Conservation (phyloP, 2,888 invertebrate species). For the Stenurella melanura region DNA sequence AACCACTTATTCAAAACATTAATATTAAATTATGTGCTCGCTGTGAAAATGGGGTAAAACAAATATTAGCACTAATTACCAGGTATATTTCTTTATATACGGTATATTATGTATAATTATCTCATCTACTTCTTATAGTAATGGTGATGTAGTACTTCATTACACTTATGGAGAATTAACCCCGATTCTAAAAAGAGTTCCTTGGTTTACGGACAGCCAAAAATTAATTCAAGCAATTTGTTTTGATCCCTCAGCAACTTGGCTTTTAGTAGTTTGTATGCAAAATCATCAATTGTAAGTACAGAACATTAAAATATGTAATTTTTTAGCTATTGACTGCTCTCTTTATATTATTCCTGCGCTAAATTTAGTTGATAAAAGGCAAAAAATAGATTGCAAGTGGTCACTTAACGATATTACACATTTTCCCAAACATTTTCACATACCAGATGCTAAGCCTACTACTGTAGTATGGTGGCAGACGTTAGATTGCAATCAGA, state of each 20-base stretch:
- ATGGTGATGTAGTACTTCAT: constrained; percentile 70
- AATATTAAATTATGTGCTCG: constrained; percentile 69
- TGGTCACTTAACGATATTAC: constrained; percentile 78
- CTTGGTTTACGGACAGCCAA: constrained; percentile 70
- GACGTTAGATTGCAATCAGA: constrained; percentile 82
- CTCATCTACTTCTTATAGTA: constrained; percentile 58
- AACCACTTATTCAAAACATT: constrained; percentile 70
- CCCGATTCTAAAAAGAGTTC: constrained; percentile 69
- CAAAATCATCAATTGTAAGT: neutral
- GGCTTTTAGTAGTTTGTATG: constrained; percentile 80
- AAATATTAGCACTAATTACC: constrained; percentile 66
- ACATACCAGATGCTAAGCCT: constrained; percentile 73
- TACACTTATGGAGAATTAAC: constrained; percentile 71
- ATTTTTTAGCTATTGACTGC: constrained; percentile 75
- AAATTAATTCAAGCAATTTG: constrained; percentile 81
- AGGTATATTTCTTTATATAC: constrained; percentile 57
- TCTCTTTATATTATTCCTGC: constrained; percentile 80
- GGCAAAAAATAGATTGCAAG: constrained; percentile 75
- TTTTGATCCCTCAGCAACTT: constrained; percentile 89
- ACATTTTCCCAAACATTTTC: constrained; percentile 71
- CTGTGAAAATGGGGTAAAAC: constrained; percentile 72
- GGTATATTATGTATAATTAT: neutral
- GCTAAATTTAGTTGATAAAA: constrained; percentile 76
- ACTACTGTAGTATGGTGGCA: constrained; percentile 86
- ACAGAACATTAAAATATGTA: neutral